phyloP scores from a whole-genome alignment of 1,140 invertebrate species.

The Monochamus saltuarius region DNA sequence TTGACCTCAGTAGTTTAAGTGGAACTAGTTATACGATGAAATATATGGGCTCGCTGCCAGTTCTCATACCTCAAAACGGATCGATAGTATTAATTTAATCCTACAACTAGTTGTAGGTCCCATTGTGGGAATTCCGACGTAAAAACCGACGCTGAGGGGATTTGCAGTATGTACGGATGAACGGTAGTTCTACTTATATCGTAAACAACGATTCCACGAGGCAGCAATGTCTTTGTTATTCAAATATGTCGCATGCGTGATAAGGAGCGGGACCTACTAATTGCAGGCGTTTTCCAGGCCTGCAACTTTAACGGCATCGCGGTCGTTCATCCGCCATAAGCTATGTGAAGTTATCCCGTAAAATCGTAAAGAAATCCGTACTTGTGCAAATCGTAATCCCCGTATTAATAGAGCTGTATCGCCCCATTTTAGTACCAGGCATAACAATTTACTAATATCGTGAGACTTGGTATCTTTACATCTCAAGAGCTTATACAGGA shows the following conservation, averaged over 20 bases:
- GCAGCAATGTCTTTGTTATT: conserved; percentile 35
- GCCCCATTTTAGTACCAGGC: too few relatives aligned
- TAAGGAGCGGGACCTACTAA: conserved; percentile 31
- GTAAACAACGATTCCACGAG: conserved; percentile 31
- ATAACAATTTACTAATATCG: too few relatives aligned
- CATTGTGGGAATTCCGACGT: too few relatives aligned
- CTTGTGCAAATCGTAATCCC: not conserved
- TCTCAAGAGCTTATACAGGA: too few relatives aligned
- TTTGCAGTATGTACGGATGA: conserved; percentile 1
- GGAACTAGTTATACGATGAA: too few relatives aligned
- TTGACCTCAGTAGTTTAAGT: too few relatives aligned
- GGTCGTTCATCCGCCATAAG: conserved; percentile 5
- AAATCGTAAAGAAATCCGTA: conserved; percentile 5
- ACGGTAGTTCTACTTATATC: conserved; percentile 3
- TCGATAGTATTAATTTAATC: too few relatives aligned
- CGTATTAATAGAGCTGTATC: not conserved
- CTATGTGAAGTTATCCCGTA: conserved; percentile 10
- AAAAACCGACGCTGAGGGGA: too few relatives aligned
- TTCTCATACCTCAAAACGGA: too few relatives aligned
- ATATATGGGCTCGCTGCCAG: too few relatives aligned
- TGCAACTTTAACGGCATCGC: conserved; percentile 16
- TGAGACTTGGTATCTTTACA: too few relatives aligned
- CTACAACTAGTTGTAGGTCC: too few relatives aligned
- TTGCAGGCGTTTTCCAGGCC: conserved; percentile 20
- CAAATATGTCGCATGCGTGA: conserved; percentile 31